Conservation (phyloP, 2,113 vertebrate species). For the Sterna hirundo region DNA sequence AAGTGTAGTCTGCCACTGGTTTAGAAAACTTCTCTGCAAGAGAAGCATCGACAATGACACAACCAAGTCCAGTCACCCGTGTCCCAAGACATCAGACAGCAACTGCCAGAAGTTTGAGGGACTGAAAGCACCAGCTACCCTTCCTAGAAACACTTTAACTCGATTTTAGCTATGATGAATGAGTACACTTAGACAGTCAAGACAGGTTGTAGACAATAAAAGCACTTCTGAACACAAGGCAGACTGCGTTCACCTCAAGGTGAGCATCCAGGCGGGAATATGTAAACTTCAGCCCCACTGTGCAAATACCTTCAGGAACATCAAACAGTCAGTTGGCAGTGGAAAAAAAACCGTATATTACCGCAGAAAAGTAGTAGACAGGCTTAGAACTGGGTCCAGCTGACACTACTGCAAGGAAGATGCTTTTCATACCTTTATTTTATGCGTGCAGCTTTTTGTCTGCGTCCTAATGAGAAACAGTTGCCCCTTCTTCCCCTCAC, state of each 20-base stretch:
- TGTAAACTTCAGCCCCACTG: fast-evolving
- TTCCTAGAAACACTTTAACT: neutral
- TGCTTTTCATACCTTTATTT: neutral
- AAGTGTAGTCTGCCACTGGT: neutral
- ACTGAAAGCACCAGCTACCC: neutral
- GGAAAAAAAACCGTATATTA: neutral
- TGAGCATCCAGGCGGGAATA: neutral
- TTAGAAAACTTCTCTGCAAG: neutral
- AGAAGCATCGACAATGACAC: neutral
- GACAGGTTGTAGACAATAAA: neutral
- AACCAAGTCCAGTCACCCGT: neutral
- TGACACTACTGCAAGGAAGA: neutral
- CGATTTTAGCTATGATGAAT: neutral
- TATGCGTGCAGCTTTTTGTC: neutral
- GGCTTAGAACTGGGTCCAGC: neutral
- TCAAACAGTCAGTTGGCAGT: neutral
- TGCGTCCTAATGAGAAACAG: neutral
- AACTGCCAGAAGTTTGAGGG: neutral
- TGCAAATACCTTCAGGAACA: neutral
- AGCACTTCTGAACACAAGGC: neutral
- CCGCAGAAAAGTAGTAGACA: neutral
- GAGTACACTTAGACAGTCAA: neutral
- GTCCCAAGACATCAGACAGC: neutral
- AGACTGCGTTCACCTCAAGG: neutral
- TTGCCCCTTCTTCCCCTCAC: neutral